Conservation (phyloP, 2,888 invertebrate genomes). For the Eledone cirrhosa region DNA sequence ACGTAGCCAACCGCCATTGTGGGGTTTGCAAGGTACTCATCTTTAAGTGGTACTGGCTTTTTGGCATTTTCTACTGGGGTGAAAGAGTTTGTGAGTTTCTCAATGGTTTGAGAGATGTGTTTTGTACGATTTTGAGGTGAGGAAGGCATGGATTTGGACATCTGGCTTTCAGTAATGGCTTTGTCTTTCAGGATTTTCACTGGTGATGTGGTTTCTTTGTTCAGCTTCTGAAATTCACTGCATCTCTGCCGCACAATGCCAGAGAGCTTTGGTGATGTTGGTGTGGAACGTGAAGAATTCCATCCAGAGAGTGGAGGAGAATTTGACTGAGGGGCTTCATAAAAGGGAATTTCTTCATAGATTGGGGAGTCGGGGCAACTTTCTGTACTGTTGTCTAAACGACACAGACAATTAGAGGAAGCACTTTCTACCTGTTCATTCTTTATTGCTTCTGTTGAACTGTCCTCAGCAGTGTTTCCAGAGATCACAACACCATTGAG, state of each 20-base stretch:
- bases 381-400: background rate
- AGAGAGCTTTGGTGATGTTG: conserved; percentile 48
- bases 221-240: conserved; percentile 44
- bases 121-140: conserved; percentile 33
- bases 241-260: conserved; percentile 51
- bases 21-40: conserved; percentile 43
- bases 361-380: background rate
- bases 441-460: background rate
- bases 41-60: conserved; percentile 31
- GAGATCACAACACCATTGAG: conserved; percentile 7
- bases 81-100: conserved; percentile 20
- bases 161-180: background rate
- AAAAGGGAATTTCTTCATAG: background rate
- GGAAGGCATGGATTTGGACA: conserved; percentile 35
- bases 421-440: conserved; percentile 16
- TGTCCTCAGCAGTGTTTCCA: conserved; percentile 12
- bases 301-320: background rate
- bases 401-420: background rate
- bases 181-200: conserved; percentile 32
- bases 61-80: background rate
- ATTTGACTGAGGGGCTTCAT: conserved; percentile 7
- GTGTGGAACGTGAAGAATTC: conserved; percentile 40
- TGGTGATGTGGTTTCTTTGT: conserved; percentile 29
- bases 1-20: conserved; percentile 54
- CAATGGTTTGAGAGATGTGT: conserved; percentile 19